Base-by-base conservation (phyloP, 2,888 invertebrate species). In the Drosophila picticornis region DNA sequence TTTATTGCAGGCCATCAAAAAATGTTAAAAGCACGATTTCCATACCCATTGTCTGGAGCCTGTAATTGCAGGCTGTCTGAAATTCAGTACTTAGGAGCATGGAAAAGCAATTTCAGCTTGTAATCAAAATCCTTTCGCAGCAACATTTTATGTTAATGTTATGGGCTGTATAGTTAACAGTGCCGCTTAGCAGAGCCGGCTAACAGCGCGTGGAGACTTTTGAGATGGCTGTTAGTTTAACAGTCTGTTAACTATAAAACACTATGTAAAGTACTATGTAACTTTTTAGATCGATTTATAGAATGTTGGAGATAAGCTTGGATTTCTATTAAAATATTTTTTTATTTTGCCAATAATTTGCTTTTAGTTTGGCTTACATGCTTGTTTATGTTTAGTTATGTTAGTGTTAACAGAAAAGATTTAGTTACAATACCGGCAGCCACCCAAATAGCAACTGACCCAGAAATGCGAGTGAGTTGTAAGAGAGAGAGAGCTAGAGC, bases 1-100 rank as follows among this genome's bases (percentile, higher is more conserved):
- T 85, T 86, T 85, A 85, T 86, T 83, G 84, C 72, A 48, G 63
- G 67, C 81, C 81, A 87, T 83, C 85, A 84, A 84, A 75, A 76
- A 81, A 83, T 81, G 77, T 79, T 74, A 75, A 86, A 63, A 77
- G 75, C 73, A 80, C 66, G 75, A 84, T 65, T 84, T 72, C 72
- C 75, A 77, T 84, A 65, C 48, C 69, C 81, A 82, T 84, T 84
- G 87, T 83, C 83, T 81, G 74, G 52, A 68, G 43, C 51, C 68
- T 66, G 81, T 81, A 83, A 83, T 86, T 83, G 84, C 83, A 36
- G 52, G 52, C 52, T 67, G 71, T 64, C 69, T 68, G 72, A 58
- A 60, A 59, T 48, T 53, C 53, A 48, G 43, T 29, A 58, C 48
- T 62, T 52, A 50, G 22, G 13, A 32, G 34, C 43, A 46, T 59